Evolutionary conservation across 2,888 invertebrate species (phyloP).

Genomic region (Pterostichus niger): DNA sequence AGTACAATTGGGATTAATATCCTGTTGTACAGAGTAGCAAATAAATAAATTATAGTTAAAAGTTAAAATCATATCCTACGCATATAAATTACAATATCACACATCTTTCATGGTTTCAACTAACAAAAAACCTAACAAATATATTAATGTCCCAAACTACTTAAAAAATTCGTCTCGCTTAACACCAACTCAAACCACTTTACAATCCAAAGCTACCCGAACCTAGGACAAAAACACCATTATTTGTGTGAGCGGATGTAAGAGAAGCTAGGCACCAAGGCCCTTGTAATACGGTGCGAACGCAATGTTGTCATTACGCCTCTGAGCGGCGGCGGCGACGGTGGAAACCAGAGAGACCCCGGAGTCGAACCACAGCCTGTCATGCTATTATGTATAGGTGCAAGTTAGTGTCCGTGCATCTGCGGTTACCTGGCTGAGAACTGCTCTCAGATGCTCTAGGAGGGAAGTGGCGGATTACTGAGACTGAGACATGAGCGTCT

Average conservation of each 20-base stretch:
- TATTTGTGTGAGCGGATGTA: slow-evolving; percentile 23
- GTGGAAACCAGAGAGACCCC: neutral
- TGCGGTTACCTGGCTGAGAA: neutral
- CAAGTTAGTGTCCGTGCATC: slow-evolving; percentile 28
- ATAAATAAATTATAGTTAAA: too few species aligned
- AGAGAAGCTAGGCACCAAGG: neutral
- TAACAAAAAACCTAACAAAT: neutral
- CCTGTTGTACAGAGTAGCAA: too few species aligned
- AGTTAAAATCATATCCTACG: too few species aligned
- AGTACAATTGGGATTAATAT: too few species aligned
- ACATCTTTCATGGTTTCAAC: neutral
- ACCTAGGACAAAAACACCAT: slow-evolving; percentile 7
- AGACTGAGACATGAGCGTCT: too few species aligned
- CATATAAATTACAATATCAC: too few species aligned
- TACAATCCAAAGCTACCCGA: too few species aligned
- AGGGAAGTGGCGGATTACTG: too few species aligned
- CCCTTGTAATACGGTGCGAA: slow-evolving; percentile 24
- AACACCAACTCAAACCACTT: too few species aligned
- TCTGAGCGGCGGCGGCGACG: neutral
- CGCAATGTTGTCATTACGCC: slow-evolving; percentile 47
- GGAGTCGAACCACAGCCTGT: slow-evolving; percentile 14
- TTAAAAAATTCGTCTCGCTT: neutral
- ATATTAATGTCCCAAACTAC: neutral
- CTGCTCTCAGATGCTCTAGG: too few species aligned
- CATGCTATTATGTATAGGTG: slow-evolving; percentile 16